Conservation (phyloP, 2,888 invertebrate species). For the Eucera pruinosa region DNA sequence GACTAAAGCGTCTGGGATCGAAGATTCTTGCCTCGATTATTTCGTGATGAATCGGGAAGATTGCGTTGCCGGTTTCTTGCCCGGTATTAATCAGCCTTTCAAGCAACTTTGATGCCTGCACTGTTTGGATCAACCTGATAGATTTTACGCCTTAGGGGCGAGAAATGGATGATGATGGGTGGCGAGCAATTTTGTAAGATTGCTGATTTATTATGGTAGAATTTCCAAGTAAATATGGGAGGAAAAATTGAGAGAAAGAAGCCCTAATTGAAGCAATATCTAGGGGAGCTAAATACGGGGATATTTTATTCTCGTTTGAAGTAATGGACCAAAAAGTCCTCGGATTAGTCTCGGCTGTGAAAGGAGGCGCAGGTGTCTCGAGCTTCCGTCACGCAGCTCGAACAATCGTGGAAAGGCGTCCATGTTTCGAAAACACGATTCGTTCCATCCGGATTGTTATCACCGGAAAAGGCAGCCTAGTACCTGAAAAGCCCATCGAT, state of each 20-base stretch:
- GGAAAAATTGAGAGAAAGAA: too few relatives aligned
- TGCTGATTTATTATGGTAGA: too few relatives aligned
- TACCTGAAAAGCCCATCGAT: constrained; percentile 60
- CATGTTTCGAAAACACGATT: constrained; percentile 82
- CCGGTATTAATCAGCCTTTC: constrained; percentile 34
- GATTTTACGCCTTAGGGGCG: too few relatives aligned
- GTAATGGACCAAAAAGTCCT: neutral
- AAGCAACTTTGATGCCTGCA: too few relatives aligned
- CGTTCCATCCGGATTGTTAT: constrained; percentile 80
- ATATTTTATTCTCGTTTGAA: neutral
- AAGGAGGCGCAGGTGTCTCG: constrained; percentile 65
- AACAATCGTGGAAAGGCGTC: constrained; percentile 70
- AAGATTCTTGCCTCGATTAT: constrained; percentile 31
- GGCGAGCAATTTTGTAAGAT: neutral
- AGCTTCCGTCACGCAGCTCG: constrained; percentile 61
- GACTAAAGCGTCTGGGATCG: neutral
- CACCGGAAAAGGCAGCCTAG: constrained; percentile 61
- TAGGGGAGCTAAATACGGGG: neutral
- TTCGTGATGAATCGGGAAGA: constrained; percentile 26
- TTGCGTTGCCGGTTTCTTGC: constrained; percentile 12
- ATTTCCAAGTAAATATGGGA: too few relatives aligned
- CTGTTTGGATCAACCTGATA: too few relatives aligned
- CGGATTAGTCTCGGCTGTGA: constrained; percentile 48
- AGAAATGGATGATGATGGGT: too few relatives aligned
- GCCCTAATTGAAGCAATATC: too few relatives aligned